Base-by-base conservation (phyloP, 1,140 invertebrate genomes). In the Leptinotarsa texana region DNA sequence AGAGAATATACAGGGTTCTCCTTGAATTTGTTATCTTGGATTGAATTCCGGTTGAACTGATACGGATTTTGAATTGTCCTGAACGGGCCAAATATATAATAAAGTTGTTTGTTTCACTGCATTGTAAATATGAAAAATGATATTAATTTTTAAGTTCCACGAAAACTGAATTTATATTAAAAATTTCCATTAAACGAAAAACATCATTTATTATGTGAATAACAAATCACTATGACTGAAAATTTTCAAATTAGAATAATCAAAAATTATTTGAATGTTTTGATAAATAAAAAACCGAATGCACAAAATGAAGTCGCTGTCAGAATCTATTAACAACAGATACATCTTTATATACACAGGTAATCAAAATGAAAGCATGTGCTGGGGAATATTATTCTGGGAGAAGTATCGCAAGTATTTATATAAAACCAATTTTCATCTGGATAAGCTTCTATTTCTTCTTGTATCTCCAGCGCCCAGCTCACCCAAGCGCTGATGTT, bases 401-500 rank as follows among this genome's bases (percentile, higher is more conserved):
- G 33, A 42, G 33, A 42, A 42, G 8, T 11, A 11, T 11, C 33
- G 33, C 33, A 33, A 33, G 33, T 33, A 33, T 33, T 33, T 33
- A 33, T 33, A 8, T 33, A 11, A 33, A 33, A 33, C 8, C 8
- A 8, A 3, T 42, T 42, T 49, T 74, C 68, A 71, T 74, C 73
- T 18, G 33, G 74, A 77, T 48, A 68, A 88, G 75, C 89, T 91
- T 78, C 90, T 86, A 82, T 91, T 89, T 69, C 88, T 86, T 63
- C 85, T 81, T 72, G 86, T 84, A 75, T 89, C 88, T 66, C 87
- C 87, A 42, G 85, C 86, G 51, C 86, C 84, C 17, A 85, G 82
- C 69, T 90, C 88, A 77, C 90, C 90, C 74, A 96, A 86, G 80
- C 92, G 88, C 78, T 93, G 92, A 77, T 93, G 90, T 15, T 89